A percentile compares a stretch with the other conserved stretches of the same genome.
These are phyloP conservation scores for Podocnemis expansa DNA, from an alignment of 2,113 vertebrate species.

Conservation along the genomic window DNA sequence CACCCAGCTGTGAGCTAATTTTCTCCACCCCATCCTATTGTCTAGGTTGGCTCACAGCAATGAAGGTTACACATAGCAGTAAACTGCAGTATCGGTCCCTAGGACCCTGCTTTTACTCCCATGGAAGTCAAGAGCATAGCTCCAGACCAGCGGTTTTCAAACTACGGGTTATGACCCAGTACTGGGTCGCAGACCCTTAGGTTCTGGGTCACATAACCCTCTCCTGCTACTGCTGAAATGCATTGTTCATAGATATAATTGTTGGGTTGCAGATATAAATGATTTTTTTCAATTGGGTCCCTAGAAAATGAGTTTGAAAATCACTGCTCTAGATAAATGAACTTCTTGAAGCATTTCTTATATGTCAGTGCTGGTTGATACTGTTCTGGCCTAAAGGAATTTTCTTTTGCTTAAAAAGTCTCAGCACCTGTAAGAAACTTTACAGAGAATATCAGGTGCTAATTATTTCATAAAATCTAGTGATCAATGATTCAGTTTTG, in stretches of 20 bases:
- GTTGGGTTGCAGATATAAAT: too few species aligned
- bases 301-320: too few species aligned
- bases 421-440: constrained; percentile 9
- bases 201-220: too few species aligned
- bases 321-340: neutral
- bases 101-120: neutral
- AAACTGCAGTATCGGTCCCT: neutral
- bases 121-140: neutral
- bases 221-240: too few species aligned
- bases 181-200: too few species aligned
- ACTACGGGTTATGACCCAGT: too few species aligned
- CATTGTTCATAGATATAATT: too few species aligned
- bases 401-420: constrained; percentile 12
- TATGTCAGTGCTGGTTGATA: neutral
- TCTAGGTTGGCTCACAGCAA: neutral
- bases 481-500: constrained; percentile 57
- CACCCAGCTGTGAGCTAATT: too few species aligned
- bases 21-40: too few species aligned
- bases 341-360: neutral
- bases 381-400: neutral
- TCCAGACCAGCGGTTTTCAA: too few species aligned
- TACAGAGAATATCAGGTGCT: constrained; percentile 50
- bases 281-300: too few species aligned
- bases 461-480: constrained; percentile 70
- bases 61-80: neutral